These are phyloP conservation scores for Drosophila aldrichi DNA, from an alignment of 2,888 invertebrate genomes.

Conservation along the genomic window DNA sequence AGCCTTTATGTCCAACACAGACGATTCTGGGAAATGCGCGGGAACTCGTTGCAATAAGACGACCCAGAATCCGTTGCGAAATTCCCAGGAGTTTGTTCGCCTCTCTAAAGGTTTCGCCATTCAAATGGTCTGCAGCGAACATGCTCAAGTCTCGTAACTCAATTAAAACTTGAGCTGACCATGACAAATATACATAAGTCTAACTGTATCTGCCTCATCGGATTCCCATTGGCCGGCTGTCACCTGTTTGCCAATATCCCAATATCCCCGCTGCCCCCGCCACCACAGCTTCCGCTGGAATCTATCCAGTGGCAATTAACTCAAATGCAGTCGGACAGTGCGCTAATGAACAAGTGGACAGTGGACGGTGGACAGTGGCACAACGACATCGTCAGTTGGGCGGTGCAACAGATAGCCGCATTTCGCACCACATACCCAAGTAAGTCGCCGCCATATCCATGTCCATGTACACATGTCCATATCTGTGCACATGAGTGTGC, in stretches of 20 bases:
- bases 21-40: slow-evolving; percentile 40
- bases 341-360: slow-evolving; percentile 66
- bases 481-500: slow-evolving; percentile 64
- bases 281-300: not conserved
- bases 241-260: slow-evolving; percentile 25
- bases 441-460: slow-evolving; percentile 52
- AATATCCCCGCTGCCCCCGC: not conserved
- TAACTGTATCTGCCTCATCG: slow-evolving; percentile 43
- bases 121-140: slow-evolving; percentile 46
- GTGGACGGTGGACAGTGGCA: slow-evolving; percentile 40
- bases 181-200: slow-evolving; percentile 39
- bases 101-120: slow-evolving; percentile 42
- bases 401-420: slow-evolving; percentile 41
- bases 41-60: slow-evolving; percentile 34
- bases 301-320: slow-evolving; percentile 13
- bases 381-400: slow-evolving; percentile 30
- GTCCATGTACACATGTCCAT: slow-evolving; percentile 59
- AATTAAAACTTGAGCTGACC: slow-evolving; percentile 40
- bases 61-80: slow-evolving; percentile 60
- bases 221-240: slow-evolving; percentile 13
- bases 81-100: slow-evolving; percentile 62
- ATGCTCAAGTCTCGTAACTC: slow-evolving; percentile 47
- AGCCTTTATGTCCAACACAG: slow-evolving; percentile 53
- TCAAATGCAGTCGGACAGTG: slow-evolving; percentile 57
- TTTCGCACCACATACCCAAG: slow-evolving; percentile 65